A percentile compares a stretch with the other conserved stretches of the same genome.
Conservation (phyloP, 2,113 vertebrate species). For the Prunella himalayana region DNA sequence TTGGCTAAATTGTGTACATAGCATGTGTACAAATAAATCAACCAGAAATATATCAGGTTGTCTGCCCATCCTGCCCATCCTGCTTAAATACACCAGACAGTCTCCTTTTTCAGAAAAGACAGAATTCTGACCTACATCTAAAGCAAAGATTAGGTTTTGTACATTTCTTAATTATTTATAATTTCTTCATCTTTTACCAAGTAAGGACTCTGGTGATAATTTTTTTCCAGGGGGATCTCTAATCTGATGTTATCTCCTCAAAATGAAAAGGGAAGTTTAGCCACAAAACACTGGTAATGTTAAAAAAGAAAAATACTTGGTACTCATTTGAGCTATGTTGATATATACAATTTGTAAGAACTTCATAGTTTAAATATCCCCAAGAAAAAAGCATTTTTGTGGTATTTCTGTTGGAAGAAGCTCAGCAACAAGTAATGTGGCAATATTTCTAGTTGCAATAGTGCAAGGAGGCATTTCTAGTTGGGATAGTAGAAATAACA, state of each 20-base stretch:
- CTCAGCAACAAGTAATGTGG: slow-evolving; percentile 66
- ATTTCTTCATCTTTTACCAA: not conserved
- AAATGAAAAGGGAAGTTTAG: not conserved
- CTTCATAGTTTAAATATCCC: slow-evolving; percentile 47
- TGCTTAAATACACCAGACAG: not conserved
- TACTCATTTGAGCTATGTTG: slow-evolving; percentile 38
- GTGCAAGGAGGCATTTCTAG: slow-evolving; percentile 9
- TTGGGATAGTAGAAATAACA: slow-evolving; percentile 25
- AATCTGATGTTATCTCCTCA: not conserved
- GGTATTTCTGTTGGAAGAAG: slow-evolving; percentile 75
- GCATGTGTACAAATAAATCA: not conserved
- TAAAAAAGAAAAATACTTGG: not conserved
- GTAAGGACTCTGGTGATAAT: not conserved
- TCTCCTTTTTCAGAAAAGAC: not conserved
- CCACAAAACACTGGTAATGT: not conserved
- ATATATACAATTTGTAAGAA: slow-evolving; percentile 64
- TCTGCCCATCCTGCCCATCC: not conserved
- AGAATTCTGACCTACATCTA: not conserved
- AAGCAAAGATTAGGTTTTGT: not conserved
- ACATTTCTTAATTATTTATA: not conserved
- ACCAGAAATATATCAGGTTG: not conserved
- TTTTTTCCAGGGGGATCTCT: not conserved
- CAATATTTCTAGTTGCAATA: slow-evolving; percentile 67
- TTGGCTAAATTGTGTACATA: not conserved
- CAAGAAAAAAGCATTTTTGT: slow-evolving; percentile 73